Base-by-base conservation (phyloP, 2,888 invertebrate genomes). In the Celastrina argiolus region DNA sequence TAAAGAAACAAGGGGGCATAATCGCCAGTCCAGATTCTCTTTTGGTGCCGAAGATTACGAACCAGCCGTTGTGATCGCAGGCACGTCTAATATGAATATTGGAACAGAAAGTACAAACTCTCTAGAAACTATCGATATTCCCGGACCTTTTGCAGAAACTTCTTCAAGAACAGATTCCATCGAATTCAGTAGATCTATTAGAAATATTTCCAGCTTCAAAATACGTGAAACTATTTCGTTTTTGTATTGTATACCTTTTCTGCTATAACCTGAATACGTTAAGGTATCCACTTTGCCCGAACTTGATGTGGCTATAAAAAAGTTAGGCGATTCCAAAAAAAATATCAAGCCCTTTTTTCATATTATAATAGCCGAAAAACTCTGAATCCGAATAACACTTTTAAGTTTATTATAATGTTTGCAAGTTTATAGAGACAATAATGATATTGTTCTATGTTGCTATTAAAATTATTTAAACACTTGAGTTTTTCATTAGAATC, bases 41-140 rank as follows among this genome's bases (percentile, higher is more conserved):
- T 75, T 77, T 72, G 72, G 70, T 69, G 74, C 76, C 10, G 71
- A 72, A 66, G 69, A 75, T 68, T 77, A 68, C 67, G 72, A 69
- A 70, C 72, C 75, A 69, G 69, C 73, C 36, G 66, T 58, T 65
- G 68, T 67, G 58, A 64, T 69, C 67, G 69, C 69, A 69, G 69
- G 71, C 63, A 70, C 69, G 22, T 70, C 70, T 66, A 67, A 67
- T 61, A 67, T 70, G 69, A 73, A 70, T 69, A 64, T 65, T 68
- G 51, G 67, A 64, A 69, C 66, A 70, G 69, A 68, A 69, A 18
- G 56, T 61, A 67, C 34, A 56, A 56, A 68, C 31, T 59, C 66
- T 66, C 42, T 63, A 70, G 67, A 71, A 70, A 71, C 56, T 31
- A 67, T 69, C 31, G 68, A 69, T 69, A 72, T 69, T 68, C 67